Evolutionary conservation across 2,113 vertebrate genomes (phyloP), one percentile per base, ranked within the genome.

Genomic region (Passer montanus): DNA sequence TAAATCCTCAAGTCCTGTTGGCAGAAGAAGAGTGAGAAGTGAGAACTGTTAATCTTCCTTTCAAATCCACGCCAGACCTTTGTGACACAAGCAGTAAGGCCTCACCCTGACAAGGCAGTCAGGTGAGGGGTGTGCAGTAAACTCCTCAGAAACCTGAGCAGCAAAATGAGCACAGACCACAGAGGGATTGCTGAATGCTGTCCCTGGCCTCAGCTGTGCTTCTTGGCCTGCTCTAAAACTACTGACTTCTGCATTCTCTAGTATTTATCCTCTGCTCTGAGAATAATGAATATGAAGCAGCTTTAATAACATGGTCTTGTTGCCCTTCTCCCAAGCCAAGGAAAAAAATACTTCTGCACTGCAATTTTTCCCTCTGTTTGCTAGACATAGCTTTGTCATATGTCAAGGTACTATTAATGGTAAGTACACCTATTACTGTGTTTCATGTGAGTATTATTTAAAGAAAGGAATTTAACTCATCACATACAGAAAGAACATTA

Each of bases 101-200:
- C 37, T 35, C 37, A 35, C 23, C 18, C 50, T 7, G 14, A 41
- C 6, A 37, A 21, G 18, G 66, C 13, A 24, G 13, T 4, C 33
- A 55, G 59, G 49, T 6, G 58, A 46, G 27, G 30, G 18, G 1
- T 27, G 18, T 1, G 0, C 18, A 55, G 10, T 2, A n/a, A 37
- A 16, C 56, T 68, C 58, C 59, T 39, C 53, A 84, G 9, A 10
- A n/a, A 30, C 27, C 35, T 4, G 1, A 31, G 6, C 2, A 56
- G 24, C 37, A 41, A 52, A 80, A 35, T 1, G 14, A 60, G 35
- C 15, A 31, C n/a, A 2, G 4, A 2, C 22, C 39, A 35, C 7
- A 13, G 26, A 68, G 16, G 4, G 4, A 64, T 3, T 22, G 58
- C 33, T 91, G 16, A 5, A 41, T 20, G 55, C 0, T 0, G 35